Percentiles rank a stretch among this genome's conserved stretches.
phyloP scores from a whole-genome alignment of 2,113 vertebrate species.

The Thymallus thymallus region DNA sequence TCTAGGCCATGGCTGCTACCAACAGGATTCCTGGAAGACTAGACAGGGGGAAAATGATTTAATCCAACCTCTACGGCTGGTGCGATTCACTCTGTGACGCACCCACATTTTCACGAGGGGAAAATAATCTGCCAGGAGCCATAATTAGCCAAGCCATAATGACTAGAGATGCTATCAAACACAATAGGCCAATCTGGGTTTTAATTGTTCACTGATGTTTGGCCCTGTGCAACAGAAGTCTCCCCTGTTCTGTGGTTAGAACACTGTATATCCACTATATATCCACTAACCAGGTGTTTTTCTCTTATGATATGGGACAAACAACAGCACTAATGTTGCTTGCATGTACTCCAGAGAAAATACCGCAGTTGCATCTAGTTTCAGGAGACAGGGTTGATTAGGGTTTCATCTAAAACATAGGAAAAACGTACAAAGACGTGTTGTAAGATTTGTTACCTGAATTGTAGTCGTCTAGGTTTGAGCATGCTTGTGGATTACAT shows the following conservation, averaged over 20 bases:
- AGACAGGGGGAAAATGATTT: constrained; percentile 61
- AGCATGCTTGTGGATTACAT: neutral
- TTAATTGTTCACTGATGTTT: constrained; percentile 57
- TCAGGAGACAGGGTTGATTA: neutral
- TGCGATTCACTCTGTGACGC: constrained; percentile 56
- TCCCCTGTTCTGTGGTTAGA: constrained; percentile 39
- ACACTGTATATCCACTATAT: constrained; percentile 30
- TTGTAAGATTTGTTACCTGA: neutral
- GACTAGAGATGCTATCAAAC: constrained; percentile 71
- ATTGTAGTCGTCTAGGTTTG: neutral
- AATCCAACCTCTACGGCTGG: constrained; percentile 59
- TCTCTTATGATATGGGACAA: constrained; percentile 21
- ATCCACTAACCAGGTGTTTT: constrained; percentile 43
- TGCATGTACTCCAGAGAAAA: neutral
- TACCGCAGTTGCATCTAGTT: neutral
- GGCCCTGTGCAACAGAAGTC: constrained; percentile 50
- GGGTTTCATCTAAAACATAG: neutral
- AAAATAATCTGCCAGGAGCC: constrained; percentile 64
- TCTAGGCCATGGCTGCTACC: constrained; percentile 57
- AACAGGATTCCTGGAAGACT: constrained; percentile 56
- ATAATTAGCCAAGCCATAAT: constrained; percentile 68
- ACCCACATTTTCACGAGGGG: constrained; percentile 67
- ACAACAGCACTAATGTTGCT: neutral
- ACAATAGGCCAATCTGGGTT: constrained; percentile 37
- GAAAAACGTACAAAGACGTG: neutral